A percentile compares a stretch with the other conserved stretches of the same genome.
Evolutionary conservation across 2,113 vertebrate genomes (phyloP).

Genomic region (Glaucomys volans): DNA sequence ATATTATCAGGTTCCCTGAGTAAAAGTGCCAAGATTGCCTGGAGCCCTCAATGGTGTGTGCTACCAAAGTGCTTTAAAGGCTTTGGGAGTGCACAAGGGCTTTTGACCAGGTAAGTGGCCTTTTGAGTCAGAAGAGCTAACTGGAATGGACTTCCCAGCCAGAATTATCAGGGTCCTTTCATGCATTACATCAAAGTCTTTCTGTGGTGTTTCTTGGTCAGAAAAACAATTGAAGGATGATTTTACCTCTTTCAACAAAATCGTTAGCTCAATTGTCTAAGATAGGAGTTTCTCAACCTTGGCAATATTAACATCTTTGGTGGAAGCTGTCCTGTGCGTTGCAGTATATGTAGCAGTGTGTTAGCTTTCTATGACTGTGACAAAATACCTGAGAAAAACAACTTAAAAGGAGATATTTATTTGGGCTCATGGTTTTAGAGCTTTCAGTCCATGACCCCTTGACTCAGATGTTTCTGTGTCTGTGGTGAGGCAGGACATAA

Average conservation of each 20-base stretch:
- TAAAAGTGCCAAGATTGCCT: neutral
- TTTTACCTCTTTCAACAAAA: slow-evolving; percentile 69
- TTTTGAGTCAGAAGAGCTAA: slow-evolving; percentile 50
- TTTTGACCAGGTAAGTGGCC: slow-evolving; percentile 43
- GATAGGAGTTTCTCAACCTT: slow-evolving; percentile 22
- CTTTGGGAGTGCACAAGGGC: neutral
- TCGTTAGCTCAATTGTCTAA: slow-evolving; percentile 49
- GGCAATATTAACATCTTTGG: neutral
- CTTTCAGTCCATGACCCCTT: neutral
- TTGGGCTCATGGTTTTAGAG: neutral
- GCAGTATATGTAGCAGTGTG: neutral
- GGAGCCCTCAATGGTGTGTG: neutral
- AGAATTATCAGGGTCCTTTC: slow-evolving; percentile 32
- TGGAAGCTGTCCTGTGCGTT: neutral
- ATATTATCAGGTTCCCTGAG: neutral
- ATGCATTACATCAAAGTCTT: neutral
- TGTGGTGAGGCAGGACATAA: neutral
- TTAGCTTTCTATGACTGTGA: neutral
- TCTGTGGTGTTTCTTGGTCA: slow-evolving; percentile 52
- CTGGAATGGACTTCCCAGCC: slow-evolving; percentile 26
- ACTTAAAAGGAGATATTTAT: neutral
- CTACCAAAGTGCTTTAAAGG: neutral
- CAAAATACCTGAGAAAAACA: neutral
- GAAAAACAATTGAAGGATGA: slow-evolving; percentile 70
- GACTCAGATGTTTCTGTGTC: neutral